Base-by-base conservation (phyloP, 2,888 invertebrate species). In the Cremastobaeus sp. region DNA sequence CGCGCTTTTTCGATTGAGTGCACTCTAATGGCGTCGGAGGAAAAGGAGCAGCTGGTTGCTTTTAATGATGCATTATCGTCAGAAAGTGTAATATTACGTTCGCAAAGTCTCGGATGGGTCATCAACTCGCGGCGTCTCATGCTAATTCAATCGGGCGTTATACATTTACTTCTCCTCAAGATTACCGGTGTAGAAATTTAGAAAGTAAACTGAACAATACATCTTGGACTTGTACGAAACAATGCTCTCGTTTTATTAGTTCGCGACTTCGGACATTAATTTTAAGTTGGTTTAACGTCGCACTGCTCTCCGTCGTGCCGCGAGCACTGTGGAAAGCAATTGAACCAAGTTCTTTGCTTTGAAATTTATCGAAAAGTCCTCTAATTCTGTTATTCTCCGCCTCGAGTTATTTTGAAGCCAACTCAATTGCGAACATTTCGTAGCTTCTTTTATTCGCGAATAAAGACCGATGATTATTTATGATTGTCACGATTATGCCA, bases 231-330 rank as follows among this genome's bases (percentile, higher is more conserved):
- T 30, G 52, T 45, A 50, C 68, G 39, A 68, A 68, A 59, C 68
- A 68, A 52, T 68, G 45, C 52, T 37, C 68, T 48, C 59, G 68
- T 68, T 59, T 68, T 68, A 68, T 68, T 68, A 68, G 68, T 68
- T 68, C 52, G 21, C 37, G 68, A 68, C 68, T 68, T 68, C 11
- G 45, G 52, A 45, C 68, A 68, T 68, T 68, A 68, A 68, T 68
- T 59, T 68, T 35, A 68, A 68, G 68, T 59, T 59, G 18, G 68
- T 59, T 68, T 52, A 52, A 59, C 59, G 35, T 59, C 59, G 59
- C 9, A 9, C 64, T 17, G 41, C 20, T 39, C 34, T 25, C 55
- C 43, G n/a, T 18, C 21, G 45, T 30, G 12, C 14, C 5, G 8
- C 14, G 9, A 32, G 28, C 21, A 18, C 57, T 25, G 30, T 34